Base-by-base conservation (phyloP, 2,888 invertebrate species). In the Thecophora atra region DNA sequence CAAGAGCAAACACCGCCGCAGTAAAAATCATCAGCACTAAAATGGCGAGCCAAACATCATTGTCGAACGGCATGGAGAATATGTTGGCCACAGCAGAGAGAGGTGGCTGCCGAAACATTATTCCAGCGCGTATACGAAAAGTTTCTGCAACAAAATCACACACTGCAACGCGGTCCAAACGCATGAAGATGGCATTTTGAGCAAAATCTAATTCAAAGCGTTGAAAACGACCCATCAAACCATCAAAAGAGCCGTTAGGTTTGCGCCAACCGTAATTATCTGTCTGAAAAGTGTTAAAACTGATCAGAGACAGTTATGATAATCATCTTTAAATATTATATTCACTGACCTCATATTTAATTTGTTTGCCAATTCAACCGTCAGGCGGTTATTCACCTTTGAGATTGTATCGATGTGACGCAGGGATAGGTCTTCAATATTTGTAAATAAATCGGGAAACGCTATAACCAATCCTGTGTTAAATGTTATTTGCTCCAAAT, bases 31-130 rank as follows among this genome's bases (percentile, higher is more conserved):
- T 76, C 13, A 86, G 78, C 17, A 81, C 19, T 0, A 84, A 42
- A 74, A 81, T 81, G 56, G 81, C 87, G 26, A 86, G 78, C 91
- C 91, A 91, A 76, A 91, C 91, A 74, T 88, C 88, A 73, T 82
- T 78, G 75, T 87, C 87, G 83, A 91, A 90, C 67, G 91, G 91
- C 82, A 90, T 84, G 62, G 89, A 79, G 82, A 90, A 91, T 76
- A 91, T 90, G 81, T 91, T 91, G 51, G 88, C 86, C 51, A 91
- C 90, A 0, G 89, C 88, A 0, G 91, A 90, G 19, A 90, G 87
- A 3, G 90, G 85, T 2, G 91, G 91, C 81, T 91, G 91, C 0
- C 89, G 89, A 82, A 91, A 91, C 80, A 91, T 87, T 71, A 90
- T 88, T 3, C 89, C 87, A 0, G 89, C 88, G 28, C 91, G 89